A percentile compares a stretch with the other conserved stretches of the same genome.
Evolutionary conservation across 1,140 invertebrate species (phyloP).

Genomic region (Brachionus rotundiformis): DNA sequence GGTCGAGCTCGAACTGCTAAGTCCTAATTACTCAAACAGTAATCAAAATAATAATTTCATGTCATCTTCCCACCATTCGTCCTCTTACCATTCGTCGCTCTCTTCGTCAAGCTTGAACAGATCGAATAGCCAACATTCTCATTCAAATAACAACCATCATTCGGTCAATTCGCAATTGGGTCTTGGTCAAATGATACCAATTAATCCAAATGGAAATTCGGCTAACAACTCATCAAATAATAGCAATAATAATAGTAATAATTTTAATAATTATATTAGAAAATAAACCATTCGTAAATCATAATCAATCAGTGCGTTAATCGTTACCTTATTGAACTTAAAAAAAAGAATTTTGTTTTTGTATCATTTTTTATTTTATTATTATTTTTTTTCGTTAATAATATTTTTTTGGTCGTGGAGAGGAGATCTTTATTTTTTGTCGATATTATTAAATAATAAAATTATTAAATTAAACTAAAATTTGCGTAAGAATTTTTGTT

Average conservation of each 20-base stretch:
- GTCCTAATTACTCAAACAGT: neutral
- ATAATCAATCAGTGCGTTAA: conserved; percentile 9
- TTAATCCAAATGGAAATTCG: conserved; percentile 32
- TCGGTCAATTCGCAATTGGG: neutral
- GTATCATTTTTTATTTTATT: conserved; percentile 19
- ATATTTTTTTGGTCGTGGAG: conserved; percentile 38
- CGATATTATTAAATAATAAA: conserved; percentile 48
- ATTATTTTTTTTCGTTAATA: conserved; percentile 6
- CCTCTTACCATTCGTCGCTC: neutral
- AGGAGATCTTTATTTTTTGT: conserved; percentile 44
- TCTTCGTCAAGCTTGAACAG: conserved; percentile 13
- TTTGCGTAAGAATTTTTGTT: neutral
- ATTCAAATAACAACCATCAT: conserved; percentile 3
- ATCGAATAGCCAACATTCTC: conserved; percentile 27
- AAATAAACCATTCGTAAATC: conserved; percentile 11
- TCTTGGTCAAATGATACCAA: conserved; percentile 45
- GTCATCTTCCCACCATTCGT: conserved; percentile 28
- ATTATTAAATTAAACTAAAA: conserved; percentile 4
- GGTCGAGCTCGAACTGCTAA: conserved; percentile 72
- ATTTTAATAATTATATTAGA: conserved; percentile 36
- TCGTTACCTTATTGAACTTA: conserved; percentile 14
- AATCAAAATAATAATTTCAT: conserved; percentile 19
- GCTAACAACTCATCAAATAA: neutral
- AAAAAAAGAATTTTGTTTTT: conserved; percentile 45
- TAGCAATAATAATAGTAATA: conserved; percentile 31